These are phyloP conservation scores for Polypedilum vanderplanki DNA, from an alignment of 1,140 invertebrate genomes.

Conservation along the genomic window DNA sequence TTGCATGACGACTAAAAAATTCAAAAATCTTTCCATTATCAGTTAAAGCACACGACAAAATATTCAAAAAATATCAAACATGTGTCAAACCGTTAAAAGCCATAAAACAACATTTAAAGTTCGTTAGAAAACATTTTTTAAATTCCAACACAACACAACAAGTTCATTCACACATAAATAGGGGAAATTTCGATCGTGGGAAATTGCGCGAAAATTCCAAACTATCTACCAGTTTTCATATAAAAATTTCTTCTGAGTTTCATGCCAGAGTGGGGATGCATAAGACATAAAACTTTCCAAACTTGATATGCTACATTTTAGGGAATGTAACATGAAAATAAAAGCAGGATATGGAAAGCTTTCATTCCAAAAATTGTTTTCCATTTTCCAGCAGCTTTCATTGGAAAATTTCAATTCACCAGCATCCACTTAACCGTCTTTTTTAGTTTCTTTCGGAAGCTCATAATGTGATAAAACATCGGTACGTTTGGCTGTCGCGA, in stretches of 20 bases:
- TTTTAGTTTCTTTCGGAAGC: not conserved
- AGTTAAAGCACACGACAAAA: too few relatives aligned
- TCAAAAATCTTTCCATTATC: too few relatives aligned
- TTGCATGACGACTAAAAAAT: too few relatives aligned
- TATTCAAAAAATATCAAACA: too few relatives aligned
- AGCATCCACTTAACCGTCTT: constrained; percentile 14
- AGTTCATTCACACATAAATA: not conserved
- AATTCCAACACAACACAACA: not conserved
- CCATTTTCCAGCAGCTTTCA: not conserved
- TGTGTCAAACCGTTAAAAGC: too few relatives aligned
- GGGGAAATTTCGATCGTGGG: not conserved
- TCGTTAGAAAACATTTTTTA: not conserved
- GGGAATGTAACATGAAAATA: not conserved
- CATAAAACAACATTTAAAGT: too few relatives aligned
- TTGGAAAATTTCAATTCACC: not conserved
- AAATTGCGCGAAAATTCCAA: not conserved
- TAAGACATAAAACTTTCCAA: not conserved
- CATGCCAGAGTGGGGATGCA: not conserved
- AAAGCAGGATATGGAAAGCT: not conserved
- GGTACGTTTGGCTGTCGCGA: not conserved
- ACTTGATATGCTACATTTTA: too few relatives aligned
- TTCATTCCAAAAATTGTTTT: too few relatives aligned
- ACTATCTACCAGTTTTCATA: not conserved
- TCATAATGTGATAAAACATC: constrained; percentile 19
- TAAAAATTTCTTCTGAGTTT: not conserved